Conservation (phyloP, 2,113 vertebrate species). For the Laticauda laticaudata region DNA sequence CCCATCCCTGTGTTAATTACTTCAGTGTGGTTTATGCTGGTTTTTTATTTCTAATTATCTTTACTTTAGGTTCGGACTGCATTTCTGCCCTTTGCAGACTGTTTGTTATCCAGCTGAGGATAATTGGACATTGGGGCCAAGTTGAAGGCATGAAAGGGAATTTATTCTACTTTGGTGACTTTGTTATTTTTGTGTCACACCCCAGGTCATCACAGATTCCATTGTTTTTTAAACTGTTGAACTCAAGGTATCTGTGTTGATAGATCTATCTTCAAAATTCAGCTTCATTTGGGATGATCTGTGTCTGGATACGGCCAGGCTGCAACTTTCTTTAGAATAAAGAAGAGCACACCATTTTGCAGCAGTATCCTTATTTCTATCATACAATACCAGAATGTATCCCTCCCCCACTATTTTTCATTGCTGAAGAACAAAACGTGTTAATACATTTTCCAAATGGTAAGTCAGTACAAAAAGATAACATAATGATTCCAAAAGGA, state of each 20-base stretch:
- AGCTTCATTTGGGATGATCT: background rate
- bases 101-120: no score
- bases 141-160: no score
- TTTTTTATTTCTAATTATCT: no score
- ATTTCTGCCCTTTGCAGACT: no score
- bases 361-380: background rate
- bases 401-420: background rate
- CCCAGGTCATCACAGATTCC: background rate
- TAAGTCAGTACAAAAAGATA: background rate
- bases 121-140: no score
- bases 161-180: no score
- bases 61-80: no score
- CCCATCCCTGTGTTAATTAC: no score
- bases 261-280: background rate
- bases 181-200: no score
- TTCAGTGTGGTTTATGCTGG: no score
- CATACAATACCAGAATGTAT: background rate
- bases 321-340: background rate
- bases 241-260: no score
- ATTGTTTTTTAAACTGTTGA: background rate
- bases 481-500: background rate
- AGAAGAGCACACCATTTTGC: background rate
- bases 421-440: background rate
- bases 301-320: background rate
- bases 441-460: background rate